Conservation (phyloP, 2,797 vertebrate species). For the Crocidura indochinensis region DNA sequence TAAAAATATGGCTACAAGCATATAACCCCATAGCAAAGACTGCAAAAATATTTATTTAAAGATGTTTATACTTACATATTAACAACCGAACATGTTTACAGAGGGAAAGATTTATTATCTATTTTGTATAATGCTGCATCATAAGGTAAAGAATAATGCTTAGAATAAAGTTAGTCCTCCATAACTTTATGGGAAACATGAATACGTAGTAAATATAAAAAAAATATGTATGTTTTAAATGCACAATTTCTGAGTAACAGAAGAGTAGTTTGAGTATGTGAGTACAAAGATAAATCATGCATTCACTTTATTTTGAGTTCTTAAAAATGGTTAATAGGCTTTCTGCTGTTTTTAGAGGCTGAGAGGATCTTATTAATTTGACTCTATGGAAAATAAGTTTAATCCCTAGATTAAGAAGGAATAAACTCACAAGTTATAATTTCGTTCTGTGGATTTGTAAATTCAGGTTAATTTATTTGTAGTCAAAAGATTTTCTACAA, state of each 20-base stretch:
- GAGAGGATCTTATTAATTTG: conserved; percentile 3
- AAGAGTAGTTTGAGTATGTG: background rate
- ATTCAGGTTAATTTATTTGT: conserved; percentile 18
- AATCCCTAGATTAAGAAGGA: background rate
- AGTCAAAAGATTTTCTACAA: background rate
- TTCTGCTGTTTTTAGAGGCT: background rate
- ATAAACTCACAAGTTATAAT: background rate
- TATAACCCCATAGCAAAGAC: background rate
- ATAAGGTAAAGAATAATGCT: background rate
- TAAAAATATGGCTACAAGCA: conserved; percentile 5
- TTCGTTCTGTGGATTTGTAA: background rate
- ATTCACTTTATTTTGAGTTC: conserved; percentile 26
- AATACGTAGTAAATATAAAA: background rate
- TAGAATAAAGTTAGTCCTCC: conserved; percentile 14
- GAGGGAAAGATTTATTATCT: background rate
- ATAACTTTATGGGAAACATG: background rate
- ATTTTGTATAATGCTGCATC: conserved; percentile 16
- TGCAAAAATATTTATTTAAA: background rate
- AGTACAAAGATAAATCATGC: background rate
- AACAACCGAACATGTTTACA: background rate
- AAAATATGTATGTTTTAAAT: background rate
- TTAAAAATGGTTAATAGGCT: background rate
- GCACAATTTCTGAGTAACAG: conserved; percentile 14
- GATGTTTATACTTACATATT: background rate
- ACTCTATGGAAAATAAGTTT: background rate